Percentiles rank a stretch among this genome's conserved stretches.
phyloP scores from a whole-genome alignment of 2,797 vertebrate species.

The Eleutherodactylus coqui region DNA sequence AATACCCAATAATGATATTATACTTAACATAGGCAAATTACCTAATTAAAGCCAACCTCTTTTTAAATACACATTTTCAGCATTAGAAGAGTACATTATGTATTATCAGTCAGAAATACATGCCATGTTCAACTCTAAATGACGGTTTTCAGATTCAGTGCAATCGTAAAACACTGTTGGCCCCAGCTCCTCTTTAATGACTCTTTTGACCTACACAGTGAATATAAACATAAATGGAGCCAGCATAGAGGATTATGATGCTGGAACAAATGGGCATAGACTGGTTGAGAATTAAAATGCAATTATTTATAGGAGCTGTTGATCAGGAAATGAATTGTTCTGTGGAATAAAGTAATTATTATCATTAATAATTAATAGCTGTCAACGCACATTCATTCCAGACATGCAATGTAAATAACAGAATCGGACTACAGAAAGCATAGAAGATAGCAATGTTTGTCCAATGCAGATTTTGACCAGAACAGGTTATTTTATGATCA shows the following conservation, averaged over 20 bases:
- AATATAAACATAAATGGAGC: constrained; percentile 43
- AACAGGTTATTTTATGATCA: not conserved
- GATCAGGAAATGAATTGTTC: constrained; percentile 58
- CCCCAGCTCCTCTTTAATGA: constrained; percentile 13
- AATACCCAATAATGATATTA: not conserved
- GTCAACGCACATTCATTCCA: constrained; percentile 22
- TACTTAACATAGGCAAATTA: not conserved
- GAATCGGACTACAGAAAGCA: not conserved
- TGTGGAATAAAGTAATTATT: constrained; percentile 39
- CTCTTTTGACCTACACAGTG: constrained; percentile 46
- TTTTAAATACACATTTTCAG: not conserved
- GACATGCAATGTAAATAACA: not conserved
- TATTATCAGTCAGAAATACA: not conserved
- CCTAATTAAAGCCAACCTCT: too few species aligned
- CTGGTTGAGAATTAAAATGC: constrained; percentile 41
- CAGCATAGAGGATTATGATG: constrained; percentile 46
- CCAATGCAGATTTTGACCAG: not conserved
- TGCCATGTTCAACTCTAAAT: not conserved
- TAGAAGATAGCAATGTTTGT: not conserved
- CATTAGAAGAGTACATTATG: not conserved
- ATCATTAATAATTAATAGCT: constrained; percentile 56
- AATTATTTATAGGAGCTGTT: constrained; percentile 47
- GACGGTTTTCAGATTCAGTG: not conserved
- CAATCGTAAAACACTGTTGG: constrained; percentile 13
- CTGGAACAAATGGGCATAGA: constrained; percentile 42